These are phyloP conservation scores for Phylloscopus trochiloides DNA, from an alignment of 2,113 vertebrate species.

Conservation along the genomic window DNA sequence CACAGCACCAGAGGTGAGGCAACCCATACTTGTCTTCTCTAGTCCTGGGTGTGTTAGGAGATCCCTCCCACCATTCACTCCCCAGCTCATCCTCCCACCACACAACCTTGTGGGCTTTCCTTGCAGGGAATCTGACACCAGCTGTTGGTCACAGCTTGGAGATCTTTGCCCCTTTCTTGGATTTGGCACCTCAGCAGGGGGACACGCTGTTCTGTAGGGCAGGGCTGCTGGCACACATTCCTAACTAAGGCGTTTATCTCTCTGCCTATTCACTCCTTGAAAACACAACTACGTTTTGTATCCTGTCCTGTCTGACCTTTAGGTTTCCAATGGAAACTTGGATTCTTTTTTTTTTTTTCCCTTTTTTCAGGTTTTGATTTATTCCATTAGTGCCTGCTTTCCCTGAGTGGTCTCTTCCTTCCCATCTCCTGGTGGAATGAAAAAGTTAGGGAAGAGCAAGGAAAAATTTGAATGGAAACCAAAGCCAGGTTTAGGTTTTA, in stretches of 20 bases:
- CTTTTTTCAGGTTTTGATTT: not conserved
- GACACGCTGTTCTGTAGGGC: fast-evolving
- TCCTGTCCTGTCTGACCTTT: not conserved
- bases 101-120: not conserved
- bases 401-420: not conserved
- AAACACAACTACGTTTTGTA: not conserved
- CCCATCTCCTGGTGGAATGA: not conserved
- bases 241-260: not conserved
- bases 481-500: not conserved
- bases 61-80: not conserved
- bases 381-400: not conserved
- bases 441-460: not conserved
- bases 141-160: not conserved
- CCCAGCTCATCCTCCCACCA: too few species aligned
- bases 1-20: not conserved
- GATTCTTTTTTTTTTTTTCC: not conserved
- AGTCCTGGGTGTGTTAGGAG: not conserved
- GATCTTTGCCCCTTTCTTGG: fast-evolving
- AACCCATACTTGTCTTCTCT: not conserved
- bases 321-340: not conserved
- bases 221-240: not conserved
- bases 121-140: not conserved
- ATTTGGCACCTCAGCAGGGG: not conserved
- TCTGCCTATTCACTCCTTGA: not conserved
- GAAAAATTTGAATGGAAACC: not conserved